A percentile compares a stretch with the other conserved stretches of the same genome.
Conservation (phyloP, 2,888 invertebrate species). For the Trichacis sp. region DNA sequence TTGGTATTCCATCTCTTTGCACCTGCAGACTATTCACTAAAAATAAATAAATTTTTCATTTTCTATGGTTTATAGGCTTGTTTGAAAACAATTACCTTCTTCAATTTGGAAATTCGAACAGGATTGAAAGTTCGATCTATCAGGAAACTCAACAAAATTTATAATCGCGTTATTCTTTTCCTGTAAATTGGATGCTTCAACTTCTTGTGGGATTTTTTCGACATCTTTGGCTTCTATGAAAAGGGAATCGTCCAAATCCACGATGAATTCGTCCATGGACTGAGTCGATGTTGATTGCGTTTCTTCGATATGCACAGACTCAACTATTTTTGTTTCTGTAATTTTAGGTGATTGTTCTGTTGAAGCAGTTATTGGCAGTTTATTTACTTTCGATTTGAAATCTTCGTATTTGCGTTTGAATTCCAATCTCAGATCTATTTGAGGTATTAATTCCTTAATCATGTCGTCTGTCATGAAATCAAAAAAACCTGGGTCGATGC, state of each 20-base stretch:
- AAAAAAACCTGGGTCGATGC: slow-evolving; percentile 29
- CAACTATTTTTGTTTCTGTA: not conserved
- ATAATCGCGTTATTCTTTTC: not conserved
- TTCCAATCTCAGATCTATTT: slow-evolving; percentile 27
- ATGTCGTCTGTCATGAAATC: slow-evolving; percentile 37
- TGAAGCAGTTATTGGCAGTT: slow-evolving; percentile 8
- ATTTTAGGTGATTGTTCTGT: too few relatives aligned
- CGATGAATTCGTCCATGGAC: slow-evolving; percentile 32
- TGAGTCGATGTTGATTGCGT: slow-evolving; percentile 16
- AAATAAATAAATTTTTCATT: too few relatives aligned
- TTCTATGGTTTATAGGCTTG: too few relatives aligned
- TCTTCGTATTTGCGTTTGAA: slow-evolving; percentile 37
- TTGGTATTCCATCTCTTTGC: slow-evolving; percentile 9
- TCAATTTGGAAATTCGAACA: slow-evolving; percentile 27
- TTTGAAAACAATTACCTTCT: too few relatives aligned
- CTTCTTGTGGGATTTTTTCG: slow-evolving; percentile 13
- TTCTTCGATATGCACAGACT: not conserved
- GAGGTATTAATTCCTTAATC: slow-evolving; percentile 33
- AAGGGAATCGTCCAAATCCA: slow-evolving; percentile 29
- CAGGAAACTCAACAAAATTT: not conserved
- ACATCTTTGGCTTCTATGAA: slow-evolving; percentile 30
- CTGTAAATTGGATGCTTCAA: not conserved
- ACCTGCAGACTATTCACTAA: not conserved
- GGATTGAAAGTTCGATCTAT: slow-evolving; percentile 26
- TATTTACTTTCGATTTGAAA: slow-evolving; percentile 24